Conservation (phyloP, 2,797 vertebrate genomes). For the Onychomys leucogaster region DNA sequence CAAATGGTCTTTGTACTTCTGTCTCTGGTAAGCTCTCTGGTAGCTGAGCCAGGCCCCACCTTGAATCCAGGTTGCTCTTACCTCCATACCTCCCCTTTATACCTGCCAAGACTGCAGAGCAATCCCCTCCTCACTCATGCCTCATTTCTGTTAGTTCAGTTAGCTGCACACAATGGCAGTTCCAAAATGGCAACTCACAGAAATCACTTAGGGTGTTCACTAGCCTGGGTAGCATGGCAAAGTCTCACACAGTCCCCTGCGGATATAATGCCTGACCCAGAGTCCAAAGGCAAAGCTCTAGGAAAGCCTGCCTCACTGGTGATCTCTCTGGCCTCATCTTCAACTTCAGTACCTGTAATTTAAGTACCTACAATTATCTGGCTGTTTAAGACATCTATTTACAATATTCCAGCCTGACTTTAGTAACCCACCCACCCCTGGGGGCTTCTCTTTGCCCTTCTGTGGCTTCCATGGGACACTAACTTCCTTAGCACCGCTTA, state of each 20-base stretch:
- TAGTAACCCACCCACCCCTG: neutral
- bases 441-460: neutral
- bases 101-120: neutral
- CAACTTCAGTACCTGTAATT: slow-evolving; percentile 32
- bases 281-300: neutral
- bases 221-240: neutral
- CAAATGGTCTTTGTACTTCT: neutral
- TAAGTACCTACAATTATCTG: neutral
- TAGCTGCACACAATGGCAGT: neutral
- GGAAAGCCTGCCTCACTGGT: neutral
- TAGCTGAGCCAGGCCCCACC: neutral
- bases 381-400: neutral
- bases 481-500: neutral
- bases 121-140: neutral
- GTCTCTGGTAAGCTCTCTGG: neutral
- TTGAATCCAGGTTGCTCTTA: neutral
- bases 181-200: neutral
- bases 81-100: neutral
- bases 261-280: neutral
- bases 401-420: neutral
- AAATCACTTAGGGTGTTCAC: neutral
- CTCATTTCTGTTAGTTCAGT: neutral
- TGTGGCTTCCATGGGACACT: neutral
- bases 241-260: neutral
- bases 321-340: slow-evolving; percentile 8